phyloP scores from a whole-genome alignment of 1,140 invertebrate species.

The Bombus confusus region DNA sequence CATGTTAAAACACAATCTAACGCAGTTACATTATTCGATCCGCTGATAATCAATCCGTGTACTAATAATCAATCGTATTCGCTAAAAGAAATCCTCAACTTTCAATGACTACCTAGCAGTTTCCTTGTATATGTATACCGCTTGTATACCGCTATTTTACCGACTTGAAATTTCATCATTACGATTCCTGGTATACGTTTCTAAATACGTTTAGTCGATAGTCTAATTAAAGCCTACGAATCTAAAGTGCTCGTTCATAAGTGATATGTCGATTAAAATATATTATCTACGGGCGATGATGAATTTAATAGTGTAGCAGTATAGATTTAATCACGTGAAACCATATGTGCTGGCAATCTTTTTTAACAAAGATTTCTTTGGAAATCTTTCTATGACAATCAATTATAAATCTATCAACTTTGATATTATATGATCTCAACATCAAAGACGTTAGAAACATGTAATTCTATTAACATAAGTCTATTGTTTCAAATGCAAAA shows the following conservation, averaged over 20 bases:
- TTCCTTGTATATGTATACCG: not conserved
- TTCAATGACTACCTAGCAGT: slow-evolving; percentile 36
- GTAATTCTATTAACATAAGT: not conserved
- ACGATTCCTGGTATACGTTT: slow-evolving; percentile 24
- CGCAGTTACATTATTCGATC: slow-evolving; percentile 25
- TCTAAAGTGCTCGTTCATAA: slow-evolving; percentile 69
- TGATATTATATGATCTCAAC: not conserved
- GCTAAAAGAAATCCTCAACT: slow-evolving; percentile 31
- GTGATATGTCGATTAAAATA: slow-evolving; percentile 74
- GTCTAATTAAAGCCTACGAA: slow-evolving; percentile 60
- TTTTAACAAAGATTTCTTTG: slow-evolving; percentile 15
- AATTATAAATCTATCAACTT: slow-evolving; percentile 2
- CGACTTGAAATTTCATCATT: slow-evolving; percentile 18
- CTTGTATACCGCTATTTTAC: slow-evolving; percentile 20
- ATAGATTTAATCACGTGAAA: slow-evolving; percentile 53
- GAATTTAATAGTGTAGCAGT: slow-evolving; percentile 57
- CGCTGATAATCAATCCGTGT: slow-evolving; percentile 55
- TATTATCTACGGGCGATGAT: slow-evolving; percentile 64
- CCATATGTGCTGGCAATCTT: slow-evolving; percentile 48
- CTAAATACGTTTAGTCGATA: slow-evolving; percentile 54
- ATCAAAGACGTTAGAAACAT: not conserved
- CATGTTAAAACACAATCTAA: not conserved
- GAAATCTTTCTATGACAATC: not conserved
- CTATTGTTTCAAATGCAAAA: not conserved
- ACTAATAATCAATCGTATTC: slow-evolving; percentile 19